These are phyloP conservation scores for Gandaritis pyraliata DNA, from an alignment of 2,888 invertebrate genomes.

Conservation along the genomic window DNA sequence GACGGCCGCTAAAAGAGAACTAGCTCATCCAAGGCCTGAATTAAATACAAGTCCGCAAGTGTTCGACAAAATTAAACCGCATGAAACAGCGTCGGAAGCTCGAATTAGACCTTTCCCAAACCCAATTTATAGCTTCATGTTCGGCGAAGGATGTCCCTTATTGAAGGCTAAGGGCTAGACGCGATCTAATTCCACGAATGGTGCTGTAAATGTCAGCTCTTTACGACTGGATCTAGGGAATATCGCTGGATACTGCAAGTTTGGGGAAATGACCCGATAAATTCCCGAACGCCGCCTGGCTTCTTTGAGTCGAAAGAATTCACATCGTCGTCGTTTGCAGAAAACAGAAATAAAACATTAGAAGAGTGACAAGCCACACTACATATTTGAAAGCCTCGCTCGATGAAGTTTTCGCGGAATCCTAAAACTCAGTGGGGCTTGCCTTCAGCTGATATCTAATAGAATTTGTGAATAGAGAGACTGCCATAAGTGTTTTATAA, in stretches of 20 bases:
- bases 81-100: conserved; percentile 30
- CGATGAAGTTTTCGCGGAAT: too few relatives aligned
- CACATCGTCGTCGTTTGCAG: neutral
- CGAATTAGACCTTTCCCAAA: conserved; percentile 31
- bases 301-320: neutral
- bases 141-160: conserved; percentile 23
- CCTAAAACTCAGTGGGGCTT: neutral
- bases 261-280: conserved; percentile 12
- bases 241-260: conserved; percentile 10
- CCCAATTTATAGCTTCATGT: conserved; percentile 31
- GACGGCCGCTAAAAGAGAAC: too few relatives aligned
- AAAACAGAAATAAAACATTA: neutral
- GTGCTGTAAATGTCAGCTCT: conserved; percentile 20
- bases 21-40: too few relatives aligned
- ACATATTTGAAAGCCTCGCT: too few relatives aligned
- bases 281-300: conserved; percentile 1
- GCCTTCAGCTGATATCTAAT: neutral
- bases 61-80: conserved; percentile 11
- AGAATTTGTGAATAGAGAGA: conserved; percentile 12
- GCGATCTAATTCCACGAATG: conserved; percentile 32
- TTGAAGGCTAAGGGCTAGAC: conserved; percentile 31
- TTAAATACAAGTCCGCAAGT: neutral
- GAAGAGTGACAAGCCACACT: neutral
- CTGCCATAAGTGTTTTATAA: conserved; percentile 31
- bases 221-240: conserved; percentile 26